Base-by-base conservation (phyloP, 92 coral and sea anemone genomes). In the Phenganax marumi region DNA sequence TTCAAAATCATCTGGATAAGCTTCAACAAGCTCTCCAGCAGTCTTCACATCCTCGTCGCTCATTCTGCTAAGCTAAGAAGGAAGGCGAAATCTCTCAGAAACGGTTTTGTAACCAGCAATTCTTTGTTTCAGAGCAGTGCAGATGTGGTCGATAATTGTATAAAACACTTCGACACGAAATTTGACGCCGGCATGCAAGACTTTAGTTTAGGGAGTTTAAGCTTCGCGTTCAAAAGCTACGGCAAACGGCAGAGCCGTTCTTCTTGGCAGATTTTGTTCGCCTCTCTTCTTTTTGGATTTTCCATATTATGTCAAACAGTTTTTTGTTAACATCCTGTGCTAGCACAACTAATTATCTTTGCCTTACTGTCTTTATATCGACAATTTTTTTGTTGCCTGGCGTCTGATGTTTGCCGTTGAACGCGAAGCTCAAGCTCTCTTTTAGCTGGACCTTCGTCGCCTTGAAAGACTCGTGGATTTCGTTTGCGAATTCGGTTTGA, bases 1-100 rank as follows among this genome's bases (percentile, higher is more conserved):
- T 10, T 73, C 78, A 19, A 73, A 73, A 49, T 73, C 78, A 50
- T 73, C 78, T 73, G 74, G 74, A 24, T 68, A 68, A 5, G 74
- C 74, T 12, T 68, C 12, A 24, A 8, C 39, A 12, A 68, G 48
- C 11, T 12, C 25, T 68, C 48, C 39, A 12, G 39, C 48, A 6
- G 39, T 8, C 22, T 68, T 12, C 39, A 68, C 46, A 24, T 68
- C 74, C 12, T 24, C 60, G 11, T 54, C 17, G 60, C 10, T 10
- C 60, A 54, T 54, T 10, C 75, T 68, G 75, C 18, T 24, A 12
- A 68, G 48, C 39, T 12, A 7, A 7, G 75, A 68, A 12, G 25
- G 75, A 46, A 25, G 25, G 75, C 78, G n/a, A 73, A 73, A 73
- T 18, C 78, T 73, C 23, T 73, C 56, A 19, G 55, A 12, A 49